These are phyloP conservation scores for Aphaenogaster ashmeadi DNA, from an alignment of 1,140 invertebrate genomes.

Conservation along the genomic window DNA sequence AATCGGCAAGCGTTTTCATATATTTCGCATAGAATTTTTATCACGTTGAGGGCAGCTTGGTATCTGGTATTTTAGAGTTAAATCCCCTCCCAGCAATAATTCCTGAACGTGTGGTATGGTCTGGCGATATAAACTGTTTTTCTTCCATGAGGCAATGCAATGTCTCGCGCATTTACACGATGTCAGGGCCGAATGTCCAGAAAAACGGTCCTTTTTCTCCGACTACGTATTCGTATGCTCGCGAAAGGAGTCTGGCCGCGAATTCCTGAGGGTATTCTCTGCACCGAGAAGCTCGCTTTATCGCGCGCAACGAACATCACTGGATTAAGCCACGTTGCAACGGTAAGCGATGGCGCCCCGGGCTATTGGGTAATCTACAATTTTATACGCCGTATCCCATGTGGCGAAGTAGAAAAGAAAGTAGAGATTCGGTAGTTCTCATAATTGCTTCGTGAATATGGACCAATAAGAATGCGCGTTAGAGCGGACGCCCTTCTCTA, in stretches of 20 bases:
- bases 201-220: conserved; percentile 53
- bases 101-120: not conserved
- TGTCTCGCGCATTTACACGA: conserved; percentile 58
- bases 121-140: conserved; percentile 29
- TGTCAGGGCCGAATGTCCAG: conserved; percentile 24
- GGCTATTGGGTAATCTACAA: conserved; percentile 78
- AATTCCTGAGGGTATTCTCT: conserved; percentile 69
- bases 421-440: conserved; percentile 69
- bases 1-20: not conserved
- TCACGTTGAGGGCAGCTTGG: not conserved
- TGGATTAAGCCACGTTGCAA: conserved; percentile 72
- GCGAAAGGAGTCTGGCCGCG: conserved; percentile 58
- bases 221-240: conserved; percentile 27
- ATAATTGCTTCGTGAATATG: conserved; percentile 74
- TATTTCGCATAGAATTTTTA: not conserved
- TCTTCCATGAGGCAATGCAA: not conserved
- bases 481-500: not conserved
- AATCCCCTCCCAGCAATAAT: not conserved
- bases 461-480: conserved; percentile 64
- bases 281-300: conserved; percentile 73
- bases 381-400: conserved; percentile 71
- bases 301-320: conserved; percentile 75
- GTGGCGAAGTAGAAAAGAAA: conserved; percentile 67
- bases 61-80: conserved; percentile 7
- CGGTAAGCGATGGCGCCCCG: conserved; percentile 74